phyloP scores from a whole-genome alignment of 2,113 vertebrate genomes.

The Mustela nigripes region DNA sequence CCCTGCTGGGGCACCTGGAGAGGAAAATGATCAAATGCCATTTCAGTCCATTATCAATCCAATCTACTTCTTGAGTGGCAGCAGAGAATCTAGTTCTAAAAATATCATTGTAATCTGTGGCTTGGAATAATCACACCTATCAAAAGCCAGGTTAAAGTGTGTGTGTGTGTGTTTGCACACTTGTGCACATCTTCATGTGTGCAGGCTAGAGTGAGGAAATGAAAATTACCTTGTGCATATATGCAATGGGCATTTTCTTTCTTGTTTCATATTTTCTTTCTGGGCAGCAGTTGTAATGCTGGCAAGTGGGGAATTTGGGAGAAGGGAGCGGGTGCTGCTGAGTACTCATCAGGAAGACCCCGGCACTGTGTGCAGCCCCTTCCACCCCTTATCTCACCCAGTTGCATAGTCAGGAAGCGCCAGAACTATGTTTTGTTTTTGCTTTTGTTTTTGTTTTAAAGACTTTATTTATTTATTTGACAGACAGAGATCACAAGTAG shows the following conservation, averaged over 20 bases:
- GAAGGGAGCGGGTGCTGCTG: background rate
- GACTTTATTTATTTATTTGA: no score
- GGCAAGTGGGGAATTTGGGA: background rate
- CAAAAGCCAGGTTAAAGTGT: background rate
- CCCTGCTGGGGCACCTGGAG: background rate
- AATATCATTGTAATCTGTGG: slow-evolving; percentile 56
- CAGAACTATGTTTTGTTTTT: background rate
- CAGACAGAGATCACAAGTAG: no score
- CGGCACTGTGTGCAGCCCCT: background rate
- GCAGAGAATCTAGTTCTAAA: slow-evolving; percentile 56
- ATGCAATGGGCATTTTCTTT: background rate
- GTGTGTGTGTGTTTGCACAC: background rate
- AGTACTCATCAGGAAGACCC: background rate
- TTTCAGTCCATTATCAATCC: slow-evolving; percentile 56
- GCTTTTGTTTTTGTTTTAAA: no score
- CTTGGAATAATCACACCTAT: slow-evolving; percentile 11
- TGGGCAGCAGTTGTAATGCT: background rate
- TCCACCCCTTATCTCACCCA: rapidly evolving
- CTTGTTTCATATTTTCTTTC: background rate
- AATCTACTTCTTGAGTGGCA: slow-evolving; percentile 28
- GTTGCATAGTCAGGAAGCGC: background rate
- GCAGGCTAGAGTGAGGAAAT: background rate
- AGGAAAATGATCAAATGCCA: slow-evolving; percentile 56
- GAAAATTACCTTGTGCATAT: background rate
- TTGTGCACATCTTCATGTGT: background rate